phyloP scores from a whole-genome alignment of 2,113 vertebrate species.

The Chionodraco myersi region DNA sequence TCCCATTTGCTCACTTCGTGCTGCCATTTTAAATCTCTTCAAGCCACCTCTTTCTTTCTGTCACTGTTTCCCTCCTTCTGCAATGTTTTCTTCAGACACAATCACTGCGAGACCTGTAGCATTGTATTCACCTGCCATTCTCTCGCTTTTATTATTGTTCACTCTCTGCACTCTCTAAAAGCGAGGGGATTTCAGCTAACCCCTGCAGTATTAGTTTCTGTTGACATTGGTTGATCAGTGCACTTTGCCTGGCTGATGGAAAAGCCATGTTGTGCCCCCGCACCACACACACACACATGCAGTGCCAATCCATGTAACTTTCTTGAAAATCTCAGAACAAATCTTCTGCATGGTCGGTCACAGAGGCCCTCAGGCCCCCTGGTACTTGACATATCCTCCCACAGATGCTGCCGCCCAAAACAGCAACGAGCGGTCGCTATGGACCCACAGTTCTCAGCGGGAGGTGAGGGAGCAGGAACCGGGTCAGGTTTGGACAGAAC shows the following conservation, averaged over 20 bases:
- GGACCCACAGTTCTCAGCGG: constrained; percentile 38
- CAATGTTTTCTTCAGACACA: constrained; percentile 46
- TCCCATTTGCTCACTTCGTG: constrained; percentile 44
- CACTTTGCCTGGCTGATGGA: constrained; percentile 44
- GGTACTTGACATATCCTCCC: constrained; percentile 46
- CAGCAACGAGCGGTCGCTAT: constrained; percentile 27
- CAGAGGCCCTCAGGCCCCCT: constrained; percentile 53
- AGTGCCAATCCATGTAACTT: constrained; percentile 6
- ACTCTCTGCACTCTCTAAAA: constrained; percentile 46
- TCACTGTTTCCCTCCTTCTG: constrained; percentile 2
- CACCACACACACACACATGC: constrained; percentile 8
- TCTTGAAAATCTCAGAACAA: constrained; percentile 43
- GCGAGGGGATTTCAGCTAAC: constrained; percentile 53
- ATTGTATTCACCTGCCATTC: constrained; percentile 44
- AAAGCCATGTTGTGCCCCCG: constrained; percentile 40
- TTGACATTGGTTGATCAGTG: constrained; percentile 54
- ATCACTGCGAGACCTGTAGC: constrained; percentile 26
- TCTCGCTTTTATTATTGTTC: constrained; percentile 25
- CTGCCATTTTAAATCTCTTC: constrained; percentile 49
- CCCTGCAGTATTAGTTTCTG: constrained; percentile 56
- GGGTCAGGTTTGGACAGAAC: constrained; percentile 67
- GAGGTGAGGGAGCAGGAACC: constrained; percentile 22
- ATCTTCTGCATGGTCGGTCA: constrained; percentile 57
- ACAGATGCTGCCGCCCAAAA: constrained; percentile 45
- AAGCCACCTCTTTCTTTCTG: constrained; percentile 28